Conservation (phyloP, 2,888 invertebrate genomes). For the Dynastes grantii region DNA sequence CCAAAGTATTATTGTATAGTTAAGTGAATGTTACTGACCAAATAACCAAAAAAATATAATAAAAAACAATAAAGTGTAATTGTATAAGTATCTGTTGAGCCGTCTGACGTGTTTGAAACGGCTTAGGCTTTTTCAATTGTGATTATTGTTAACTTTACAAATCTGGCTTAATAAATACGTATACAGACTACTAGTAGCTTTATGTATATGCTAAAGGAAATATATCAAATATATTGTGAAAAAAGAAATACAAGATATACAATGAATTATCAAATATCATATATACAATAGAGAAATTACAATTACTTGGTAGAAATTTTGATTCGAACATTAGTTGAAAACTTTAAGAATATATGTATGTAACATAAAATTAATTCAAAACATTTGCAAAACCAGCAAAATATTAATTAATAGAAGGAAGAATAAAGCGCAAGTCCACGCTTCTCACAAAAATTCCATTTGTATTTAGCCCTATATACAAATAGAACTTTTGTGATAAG, state of each 20-base stretch:
- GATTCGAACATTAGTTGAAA: neutral
- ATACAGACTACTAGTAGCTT: conserved; percentile 47
- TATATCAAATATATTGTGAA: conserved; percentile 45
- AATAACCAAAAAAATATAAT: conserved; percentile 52
- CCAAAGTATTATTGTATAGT: conserved; percentile 64
- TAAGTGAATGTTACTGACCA: conserved; percentile 61
- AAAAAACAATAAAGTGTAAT: conserved; percentile 23
- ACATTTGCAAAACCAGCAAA: no score
- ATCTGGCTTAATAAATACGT: conserved; percentile 30
- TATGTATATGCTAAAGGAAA: conserved; percentile 49
- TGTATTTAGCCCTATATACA: no score
- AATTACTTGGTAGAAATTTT: neutral
- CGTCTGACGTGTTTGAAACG: conserved; percentile 17
- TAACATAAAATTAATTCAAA: no score
- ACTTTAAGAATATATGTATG: no score
- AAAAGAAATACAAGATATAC: conserved; percentile 40
- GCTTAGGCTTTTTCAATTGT: conserved; percentile 22
- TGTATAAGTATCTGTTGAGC: conserved; percentile 43
- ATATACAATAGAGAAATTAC: conserved; percentile 4
- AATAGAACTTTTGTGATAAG: no score
- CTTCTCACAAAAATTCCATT: no score
- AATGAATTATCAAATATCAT: conserved; percentile 34
- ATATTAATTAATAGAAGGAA: no score
- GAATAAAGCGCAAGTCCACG: no score
- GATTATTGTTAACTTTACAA: conserved; percentile 30